A percentile compares a stretch with the other conserved stretches of the same genome.
phyloP scores from a whole-genome alignment of 2,113 vertebrate genomes.

The Silurus asotus region DNA sequence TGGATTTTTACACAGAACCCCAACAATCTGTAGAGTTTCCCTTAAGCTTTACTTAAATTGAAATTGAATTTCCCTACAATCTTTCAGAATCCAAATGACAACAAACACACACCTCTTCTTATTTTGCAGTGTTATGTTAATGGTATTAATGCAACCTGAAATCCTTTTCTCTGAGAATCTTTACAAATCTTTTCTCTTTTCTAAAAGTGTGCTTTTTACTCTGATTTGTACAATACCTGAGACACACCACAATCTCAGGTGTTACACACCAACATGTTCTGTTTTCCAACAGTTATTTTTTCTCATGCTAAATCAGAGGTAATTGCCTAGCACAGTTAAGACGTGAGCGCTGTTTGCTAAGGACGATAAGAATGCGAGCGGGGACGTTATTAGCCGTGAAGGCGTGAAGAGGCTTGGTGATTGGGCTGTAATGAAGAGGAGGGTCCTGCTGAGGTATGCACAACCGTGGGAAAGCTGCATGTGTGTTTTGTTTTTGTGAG shows the following conservation, averaged over 20 bases:
- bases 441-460: constrained; percentile 5
- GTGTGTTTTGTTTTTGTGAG: constrained; percentile 2
- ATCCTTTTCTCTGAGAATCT: background rate
- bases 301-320: constrained; percentile 6
- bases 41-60: background rate
- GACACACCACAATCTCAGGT: background rate
- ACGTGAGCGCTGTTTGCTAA: background rate
- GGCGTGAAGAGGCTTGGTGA: constrained; percentile 18
- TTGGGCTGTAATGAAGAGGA: constrained; percentile 4
- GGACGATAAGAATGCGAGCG: background rate
- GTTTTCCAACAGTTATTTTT: background rate
- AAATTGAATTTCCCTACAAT: no score
- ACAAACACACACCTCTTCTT: background rate
- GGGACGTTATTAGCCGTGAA: constrained; percentile 6
- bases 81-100: background rate
- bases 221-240: background rate
- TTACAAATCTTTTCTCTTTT: no score
- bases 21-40: background rate
- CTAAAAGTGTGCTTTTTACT: background rate
- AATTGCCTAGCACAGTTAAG: constrained; percentile 13
- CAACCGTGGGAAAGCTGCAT: constrained; percentile 32
- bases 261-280: constrained; percentile 13
- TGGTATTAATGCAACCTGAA: background rate
- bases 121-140: background rate
- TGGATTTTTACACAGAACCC: no score